Evolutionary conservation across 2,888 invertebrate genomes (phyloP), one percentile per base, ranked within the genome.

Genomic region (Conomelus anceps): DNA sequence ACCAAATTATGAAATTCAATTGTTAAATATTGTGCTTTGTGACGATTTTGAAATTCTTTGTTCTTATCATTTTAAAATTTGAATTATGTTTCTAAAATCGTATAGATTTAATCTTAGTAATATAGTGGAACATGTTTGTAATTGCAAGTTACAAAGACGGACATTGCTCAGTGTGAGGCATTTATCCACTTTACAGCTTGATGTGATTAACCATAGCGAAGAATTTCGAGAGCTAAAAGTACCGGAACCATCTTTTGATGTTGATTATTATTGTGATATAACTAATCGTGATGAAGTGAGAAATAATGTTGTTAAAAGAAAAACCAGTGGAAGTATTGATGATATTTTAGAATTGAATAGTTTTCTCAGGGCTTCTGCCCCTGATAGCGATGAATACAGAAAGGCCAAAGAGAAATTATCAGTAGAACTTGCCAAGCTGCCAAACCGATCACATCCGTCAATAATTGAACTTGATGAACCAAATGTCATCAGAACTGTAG

Each of bases 371-470:
- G 22, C 9, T 26, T 26, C 1, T 1, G 7, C 0, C 17, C 9
- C 22, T 26, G 23, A 24, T 9, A 7, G 24, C 24, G 86, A 26
- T 23, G n/a, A 22, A 22, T 86, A 1, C 3, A 86, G 22, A 17
- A 22, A 26, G 4, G 22, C 4, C 23, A 87, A 92, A 91, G 92
- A 94, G 22, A 92, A 94, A 89, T 93, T 96, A 22, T 92, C 94
- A 6, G 92, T 93, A 86, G 96, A 96, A 93, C 93, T 96, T n/a
- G 93, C 93, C 88, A 95, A 94, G 93, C 94, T 98, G 91, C 98
- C 98, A 0, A 98, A 98, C 93, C 93, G 92, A 91, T 96, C 97
- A 6, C 96, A 97, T 93, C 96, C 96, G 0, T 93, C 93, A 11
- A 94, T 97, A 0, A 92, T 93, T 84, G 91, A 93, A 1, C 96